Evolutionary conservation across 2,888 invertebrate species (phyloP).

Genomic region (Ichneumon xanthorius): DNA sequence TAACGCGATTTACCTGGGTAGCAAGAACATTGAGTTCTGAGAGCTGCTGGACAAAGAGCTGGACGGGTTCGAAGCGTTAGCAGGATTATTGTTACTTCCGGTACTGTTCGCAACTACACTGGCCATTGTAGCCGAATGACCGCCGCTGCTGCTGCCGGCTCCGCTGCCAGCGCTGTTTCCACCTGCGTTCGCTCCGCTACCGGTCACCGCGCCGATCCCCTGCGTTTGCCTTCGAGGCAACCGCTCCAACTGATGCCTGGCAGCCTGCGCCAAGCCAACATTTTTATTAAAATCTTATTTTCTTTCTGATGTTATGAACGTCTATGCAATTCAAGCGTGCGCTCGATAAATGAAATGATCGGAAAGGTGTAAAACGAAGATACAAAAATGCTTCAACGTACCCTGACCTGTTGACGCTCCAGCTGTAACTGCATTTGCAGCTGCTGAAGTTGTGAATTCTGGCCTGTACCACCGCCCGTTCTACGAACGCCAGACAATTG

Average conservation of each 20-base stretch:
- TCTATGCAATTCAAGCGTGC: background rate
- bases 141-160: constrained; percentile 73
- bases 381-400: constrained; percentile 73
- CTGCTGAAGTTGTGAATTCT: constrained; percentile 93
- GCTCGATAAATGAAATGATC: constrained; percentile 13
- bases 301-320: constrained; percentile 11
- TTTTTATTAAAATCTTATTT: background rate
- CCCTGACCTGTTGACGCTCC: constrained; percentile 94
- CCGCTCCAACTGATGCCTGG: constrained; percentile 94
- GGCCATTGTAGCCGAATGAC: constrained; percentile 82
- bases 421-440: constrained; percentile 98
- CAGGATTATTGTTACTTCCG: constrained; percentile 82
- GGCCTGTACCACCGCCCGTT: constrained; percentile 86
- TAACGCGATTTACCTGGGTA: constrained; percentile 80
- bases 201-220: constrained; percentile 86
- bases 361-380: background rate
- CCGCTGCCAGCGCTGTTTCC: constrained; percentile 69
- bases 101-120: constrained; percentile 81
- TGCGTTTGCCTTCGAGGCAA: constrained; percentile 93
- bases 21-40: constrained; percentile 83
- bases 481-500: constrained; percentile 97
- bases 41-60: constrained; percentile 80
- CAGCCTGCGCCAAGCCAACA: constrained; percentile 86
- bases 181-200: constrained; percentile 84
- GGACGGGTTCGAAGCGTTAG: constrained; percentile 81